Conservation (phyloP, 2,888 invertebrate species). For the Ichneumoninae sp. region DNA sequence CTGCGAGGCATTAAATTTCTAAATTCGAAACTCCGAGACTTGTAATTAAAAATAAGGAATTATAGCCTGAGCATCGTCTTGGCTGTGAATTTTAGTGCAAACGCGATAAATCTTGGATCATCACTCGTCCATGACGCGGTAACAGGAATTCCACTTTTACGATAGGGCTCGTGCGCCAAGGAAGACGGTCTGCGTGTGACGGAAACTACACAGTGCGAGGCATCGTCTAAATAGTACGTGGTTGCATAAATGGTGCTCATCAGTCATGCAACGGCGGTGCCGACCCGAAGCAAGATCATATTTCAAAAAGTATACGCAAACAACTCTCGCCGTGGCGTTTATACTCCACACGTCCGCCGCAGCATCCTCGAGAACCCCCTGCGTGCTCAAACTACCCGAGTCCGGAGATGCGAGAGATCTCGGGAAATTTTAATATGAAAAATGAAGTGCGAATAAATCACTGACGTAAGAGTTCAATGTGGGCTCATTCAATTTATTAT, state of each 20-base stretch:
- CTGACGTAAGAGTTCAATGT: neutral
- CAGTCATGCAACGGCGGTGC: slow-evolving; percentile 15
- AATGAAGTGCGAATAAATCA: slow-evolving; percentile 23
- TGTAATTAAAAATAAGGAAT: too few relatives aligned
- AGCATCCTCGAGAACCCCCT: neutral
- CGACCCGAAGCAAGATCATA: slow-evolving; percentile 26
- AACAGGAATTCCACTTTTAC: neutral
- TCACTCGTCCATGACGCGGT: neutral
- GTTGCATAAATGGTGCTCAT: slow-evolving; percentile 32
- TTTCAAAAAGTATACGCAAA: slow-evolving; percentile 38
- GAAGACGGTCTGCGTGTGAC: neutral
- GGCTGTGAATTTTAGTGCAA: neutral
- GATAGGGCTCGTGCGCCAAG: neutral
- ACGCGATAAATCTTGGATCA: neutral
- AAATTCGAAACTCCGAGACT: too few relatives aligned
- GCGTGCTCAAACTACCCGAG: slow-evolving; percentile 14
- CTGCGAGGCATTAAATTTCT: neutral
- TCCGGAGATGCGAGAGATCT: slow-evolving; percentile 1
- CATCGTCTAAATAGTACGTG: slow-evolving; percentile 18
- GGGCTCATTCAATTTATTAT: neutral
- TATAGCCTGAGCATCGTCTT: neutral
- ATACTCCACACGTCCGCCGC: slow-evolving; percentile 16
- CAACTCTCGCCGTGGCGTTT: slow-evolving; percentile 27
- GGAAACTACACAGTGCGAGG: neutral
- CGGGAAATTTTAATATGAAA: neutral